Evolutionary conservation across 2,888 invertebrate genomes (phyloP).

Genomic region (Drosophila vallismaia): DNA sequence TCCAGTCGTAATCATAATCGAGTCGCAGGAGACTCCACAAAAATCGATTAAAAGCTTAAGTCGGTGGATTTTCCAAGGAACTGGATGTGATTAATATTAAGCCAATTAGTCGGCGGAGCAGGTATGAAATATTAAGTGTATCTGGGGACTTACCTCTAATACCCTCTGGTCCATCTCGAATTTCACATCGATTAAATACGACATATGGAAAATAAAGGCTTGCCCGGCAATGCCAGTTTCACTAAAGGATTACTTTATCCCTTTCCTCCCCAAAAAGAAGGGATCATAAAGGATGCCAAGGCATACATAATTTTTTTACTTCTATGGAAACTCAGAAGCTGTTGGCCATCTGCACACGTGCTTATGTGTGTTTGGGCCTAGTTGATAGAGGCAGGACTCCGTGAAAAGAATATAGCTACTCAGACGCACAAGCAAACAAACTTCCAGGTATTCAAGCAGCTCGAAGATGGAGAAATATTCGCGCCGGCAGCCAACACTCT

Average conservation of each 20-base stretch:
- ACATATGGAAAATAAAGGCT: slow-evolving; percentile 30
- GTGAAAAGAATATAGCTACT: slow-evolving; percentile 21
- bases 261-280: slow-evolving; percentile 26
- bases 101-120: slow-evolving; percentile 19
- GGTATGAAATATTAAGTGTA: slow-evolving; percentile 3
- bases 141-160: background rate
- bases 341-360: slow-evolving; percentile 36
- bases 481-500: slow-evolving; percentile 55
- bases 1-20: slow-evolving; percentile 67
- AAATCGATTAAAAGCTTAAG: slow-evolving; percentile 76
- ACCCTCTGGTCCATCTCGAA: slow-evolving; percentile 10
- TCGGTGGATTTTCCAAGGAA: slow-evolving; percentile 46
- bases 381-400: slow-evolving; percentile 33
- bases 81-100: slow-evolving; percentile 46
- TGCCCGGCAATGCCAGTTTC: slow-evolving; percentile 9
- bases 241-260: slow-evolving; percentile 50
- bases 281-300: slow-evolving; percentile 64
- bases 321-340: slow-evolving; percentile 48
- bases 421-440: slow-evolving; percentile 26
- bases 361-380: slow-evolving; percentile 24
- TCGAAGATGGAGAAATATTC: slow-evolving; percentile 61
- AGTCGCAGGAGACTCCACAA: slow-evolving; percentile 51
- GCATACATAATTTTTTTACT: slow-evolving; percentile 25
- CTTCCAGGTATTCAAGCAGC: slow-evolving; percentile 37
- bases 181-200: slow-evolving; percentile 39